These are phyloP conservation scores for Ophonus ardosiacus DNA, from an alignment of 2,888 invertebrate species.

Conservation along the genomic window DNA sequence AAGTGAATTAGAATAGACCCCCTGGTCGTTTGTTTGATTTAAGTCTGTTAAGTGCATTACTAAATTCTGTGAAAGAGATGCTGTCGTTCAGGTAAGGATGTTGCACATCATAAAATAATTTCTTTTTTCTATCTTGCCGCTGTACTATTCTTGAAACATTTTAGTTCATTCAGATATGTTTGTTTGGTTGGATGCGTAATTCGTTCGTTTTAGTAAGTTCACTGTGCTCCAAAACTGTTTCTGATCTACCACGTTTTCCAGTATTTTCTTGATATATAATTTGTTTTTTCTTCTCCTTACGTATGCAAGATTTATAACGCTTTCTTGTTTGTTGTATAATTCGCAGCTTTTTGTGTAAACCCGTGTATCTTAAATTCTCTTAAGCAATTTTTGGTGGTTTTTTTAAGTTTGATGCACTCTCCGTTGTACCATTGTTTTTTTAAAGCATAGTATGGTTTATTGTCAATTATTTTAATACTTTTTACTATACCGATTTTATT, in stretches of 20 bases:
- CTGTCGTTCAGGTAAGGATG: background rate
- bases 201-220: background rate
- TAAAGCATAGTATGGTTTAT: no score
- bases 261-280: background rate
- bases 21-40: constrained; percentile 11
- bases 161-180: background rate
- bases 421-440: background rate
- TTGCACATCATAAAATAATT: constrained; percentile 9
- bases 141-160: background rate
- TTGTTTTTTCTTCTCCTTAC: background rate
- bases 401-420: background rate
- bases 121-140: background rate
- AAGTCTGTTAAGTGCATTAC: no score
- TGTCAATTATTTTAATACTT: constrained; percentile 11
- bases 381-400: background rate
- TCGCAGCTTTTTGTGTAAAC: background rate
- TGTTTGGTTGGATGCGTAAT: background rate
- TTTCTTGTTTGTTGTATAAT: background rate
- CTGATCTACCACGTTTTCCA: background rate
- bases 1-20: no score
- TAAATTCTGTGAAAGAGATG: background rate
- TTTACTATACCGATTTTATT: constrained; percentile 17
- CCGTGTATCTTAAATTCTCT: background rate
- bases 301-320: background rate
- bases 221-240: constrained; percentile 14